Conservation (phyloP, 1,140 invertebrate species). For the Elysia chlorotica region DNA sequence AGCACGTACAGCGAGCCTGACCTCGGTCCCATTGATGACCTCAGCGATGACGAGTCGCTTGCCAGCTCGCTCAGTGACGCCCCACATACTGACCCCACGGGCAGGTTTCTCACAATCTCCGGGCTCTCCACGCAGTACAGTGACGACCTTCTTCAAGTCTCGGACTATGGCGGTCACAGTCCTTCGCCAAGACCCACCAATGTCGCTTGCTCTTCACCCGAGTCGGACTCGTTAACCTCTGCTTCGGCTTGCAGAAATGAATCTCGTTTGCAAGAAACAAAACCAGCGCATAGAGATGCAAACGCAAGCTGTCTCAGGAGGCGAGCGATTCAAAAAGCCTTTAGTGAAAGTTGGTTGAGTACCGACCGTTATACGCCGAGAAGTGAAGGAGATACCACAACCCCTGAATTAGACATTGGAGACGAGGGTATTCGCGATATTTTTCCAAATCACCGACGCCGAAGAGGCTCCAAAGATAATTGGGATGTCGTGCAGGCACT, state of each 20-base stretch:
- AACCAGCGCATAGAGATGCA: background rate
- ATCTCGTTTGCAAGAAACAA: background rate
- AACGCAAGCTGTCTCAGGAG: background rate
- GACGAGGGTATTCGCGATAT: too few species aligned
- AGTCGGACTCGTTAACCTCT: too few species aligned
- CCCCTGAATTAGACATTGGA: too few species aligned
- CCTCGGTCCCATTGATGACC: background rate
- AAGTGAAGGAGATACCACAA: background rate
- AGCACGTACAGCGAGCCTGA: conserved; percentile 15
- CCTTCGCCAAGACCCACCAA: background rate
- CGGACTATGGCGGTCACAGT: conserved; percentile 10
- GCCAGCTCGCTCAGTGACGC: background rate
- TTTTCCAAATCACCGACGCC: too few species aligned
- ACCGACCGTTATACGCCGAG: background rate
- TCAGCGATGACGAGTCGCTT: too few species aligned
- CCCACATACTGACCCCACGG: too few species aligned
- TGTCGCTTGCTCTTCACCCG: background rate
- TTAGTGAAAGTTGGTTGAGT: too few species aligned
- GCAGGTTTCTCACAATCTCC: too few species aligned
- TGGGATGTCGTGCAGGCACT: conserved; percentile 8
- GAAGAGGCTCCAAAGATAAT: conserved; percentile 6
- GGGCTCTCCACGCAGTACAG: background rate
- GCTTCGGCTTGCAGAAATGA: too few species aligned
- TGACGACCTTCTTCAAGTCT: conserved; percentile 15
- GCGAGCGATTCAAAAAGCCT: too few species aligned